phyloP scores from a whole-genome alignment of 2,888 invertebrate genomes.

The Gastracanthus pulcherrimus region DNA sequence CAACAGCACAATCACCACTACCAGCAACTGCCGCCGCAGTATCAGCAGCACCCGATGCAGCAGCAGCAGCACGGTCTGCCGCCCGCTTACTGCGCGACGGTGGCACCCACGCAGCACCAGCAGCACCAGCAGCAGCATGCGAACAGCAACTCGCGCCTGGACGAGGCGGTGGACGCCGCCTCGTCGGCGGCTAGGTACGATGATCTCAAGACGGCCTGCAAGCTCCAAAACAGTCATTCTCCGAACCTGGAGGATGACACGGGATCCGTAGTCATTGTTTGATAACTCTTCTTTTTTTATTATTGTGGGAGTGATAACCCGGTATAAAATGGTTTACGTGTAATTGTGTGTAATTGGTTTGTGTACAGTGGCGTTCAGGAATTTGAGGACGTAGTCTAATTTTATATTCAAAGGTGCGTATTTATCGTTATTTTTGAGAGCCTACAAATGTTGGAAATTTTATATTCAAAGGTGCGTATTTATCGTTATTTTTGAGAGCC shows the following conservation, averaged over 20 bases:
- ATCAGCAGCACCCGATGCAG: slow-evolving; percentile 54
- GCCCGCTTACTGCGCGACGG: slow-evolving; percentile 52
- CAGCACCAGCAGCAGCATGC: slow-evolving; percentile 65
- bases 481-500: no score
- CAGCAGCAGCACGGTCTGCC: slow-evolving; percentile 40
- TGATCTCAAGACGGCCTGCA: slow-evolving; percentile 76
- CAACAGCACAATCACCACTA: slow-evolving; percentile 56
- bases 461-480: no score
- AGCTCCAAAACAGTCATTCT: slow-evolving; percentile 71
- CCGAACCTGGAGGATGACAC: slow-evolving; percentile 76
- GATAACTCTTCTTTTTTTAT: slow-evolving; percentile 52
- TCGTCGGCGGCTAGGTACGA: slow-evolving; percentile 74
- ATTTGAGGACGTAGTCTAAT: no score
- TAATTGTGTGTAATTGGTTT: no score
- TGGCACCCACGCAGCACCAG: slow-evolving; percentile 56
- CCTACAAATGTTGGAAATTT: no score
- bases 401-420: no score
- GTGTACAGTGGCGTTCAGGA: background rate
- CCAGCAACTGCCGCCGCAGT: slow-evolving; percentile 59
- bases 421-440: no score
- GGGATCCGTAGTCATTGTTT: slow-evolving; percentile 77
- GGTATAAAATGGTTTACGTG: no score
- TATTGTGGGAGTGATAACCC: no score
- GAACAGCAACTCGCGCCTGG: slow-evolving; percentile 69
- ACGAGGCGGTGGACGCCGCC: slow-evolving; percentile 43